phyloP scores from a whole-genome alignment of 2,797 vertebrate species.

The Galago senegalensis region DNA sequence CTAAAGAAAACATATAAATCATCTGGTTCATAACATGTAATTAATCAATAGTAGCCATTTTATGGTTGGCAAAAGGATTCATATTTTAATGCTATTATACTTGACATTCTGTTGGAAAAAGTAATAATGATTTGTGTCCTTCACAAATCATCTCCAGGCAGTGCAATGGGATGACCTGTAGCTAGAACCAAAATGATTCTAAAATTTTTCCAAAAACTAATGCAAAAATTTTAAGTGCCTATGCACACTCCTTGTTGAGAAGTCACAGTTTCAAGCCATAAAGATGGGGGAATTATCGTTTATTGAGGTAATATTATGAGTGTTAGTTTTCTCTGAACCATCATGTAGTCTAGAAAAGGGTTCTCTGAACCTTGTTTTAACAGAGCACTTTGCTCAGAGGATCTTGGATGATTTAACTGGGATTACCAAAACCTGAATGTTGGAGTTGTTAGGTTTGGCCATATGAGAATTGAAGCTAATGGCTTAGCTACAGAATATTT shows the following conservation, averaged over 20 bases:
- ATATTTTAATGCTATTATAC: neutral
- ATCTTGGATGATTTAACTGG: neutral
- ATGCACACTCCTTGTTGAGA: conserved; percentile 35
- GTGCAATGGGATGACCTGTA: neutral
- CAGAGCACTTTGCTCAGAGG: neutral
- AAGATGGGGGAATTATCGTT: neutral
- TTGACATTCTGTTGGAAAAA: conserved; percentile 40
- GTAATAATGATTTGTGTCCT: conserved; percentile 23
- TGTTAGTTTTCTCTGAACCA: conserved; percentile 11
- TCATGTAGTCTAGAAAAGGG: neutral
- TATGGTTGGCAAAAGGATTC: neutral
- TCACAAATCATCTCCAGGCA: neutral
- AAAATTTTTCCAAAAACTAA: conserved; percentile 48
- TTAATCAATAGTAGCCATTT: conserved; percentile 39
- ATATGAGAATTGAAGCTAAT: conserved; percentile 25
- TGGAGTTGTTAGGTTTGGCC: neutral
- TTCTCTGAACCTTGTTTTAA: conserved; percentile 13
- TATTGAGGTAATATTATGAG: conserved; percentile 8
- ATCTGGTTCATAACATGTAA: conserved; percentile 7
- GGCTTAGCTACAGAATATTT: conserved; percentile 12
- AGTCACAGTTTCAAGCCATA: neutral
- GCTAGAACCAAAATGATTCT: conserved; percentile 43
- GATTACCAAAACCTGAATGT: conserved; percentile 30
- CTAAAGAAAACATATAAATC: neutral
- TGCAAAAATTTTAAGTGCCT: conserved; percentile 5